Evolutionary conservation across 2,888 invertebrate species (phyloP).

Genomic region (Agrotis clavis): DNA sequence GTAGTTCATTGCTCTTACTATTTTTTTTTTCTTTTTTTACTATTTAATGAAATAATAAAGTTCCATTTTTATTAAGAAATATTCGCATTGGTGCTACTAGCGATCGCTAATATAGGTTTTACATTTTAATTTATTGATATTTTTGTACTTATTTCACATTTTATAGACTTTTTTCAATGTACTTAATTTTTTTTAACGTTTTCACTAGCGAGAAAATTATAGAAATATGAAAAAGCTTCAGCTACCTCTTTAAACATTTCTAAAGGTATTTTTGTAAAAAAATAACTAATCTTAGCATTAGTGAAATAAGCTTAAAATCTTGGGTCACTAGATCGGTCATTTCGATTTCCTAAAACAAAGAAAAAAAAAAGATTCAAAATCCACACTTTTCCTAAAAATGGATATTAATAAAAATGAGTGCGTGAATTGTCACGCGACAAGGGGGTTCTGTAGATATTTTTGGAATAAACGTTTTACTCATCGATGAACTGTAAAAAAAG

Average conservation of each 20-base stretch:
- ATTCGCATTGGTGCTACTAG: conserved; percentile 88
- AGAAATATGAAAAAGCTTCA: conserved; percentile 79
- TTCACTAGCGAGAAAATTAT: conserved; percentile 74
- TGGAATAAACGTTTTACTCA: conserved; percentile 23
- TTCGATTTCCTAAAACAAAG: conserved; percentile 78
- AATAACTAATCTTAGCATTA: conserved; percentile 80
- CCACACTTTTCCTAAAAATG: conserved; percentile 80
- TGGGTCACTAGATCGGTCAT: conserved; percentile 75
- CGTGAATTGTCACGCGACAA: conserved; percentile 43
- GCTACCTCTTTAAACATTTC: conserved; percentile 87
- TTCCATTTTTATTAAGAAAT: conserved; percentile 70
- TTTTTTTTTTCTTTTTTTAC: conserved; percentile 27
- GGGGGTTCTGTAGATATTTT: conserved; percentile 50
- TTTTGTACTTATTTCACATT: conserved; percentile 69
- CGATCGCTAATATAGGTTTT: conserved; percentile 76
- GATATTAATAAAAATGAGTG: conserved; percentile 51
- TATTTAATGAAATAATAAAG: conserved; percentile 57
- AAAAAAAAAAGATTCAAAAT: conserved; percentile 72
- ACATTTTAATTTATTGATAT: conserved; percentile 66
- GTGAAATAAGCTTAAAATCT: conserved; percentile 69
- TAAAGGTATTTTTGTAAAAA: conserved; percentile 88
- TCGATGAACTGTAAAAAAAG: neutral
- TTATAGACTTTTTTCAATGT: conserved; percentile 73
- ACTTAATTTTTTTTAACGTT: conserved; percentile 80
- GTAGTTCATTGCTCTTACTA: conserved; percentile 32